Evolutionary conservation across 2,888 invertebrate genomes (phyloP), one percentile per base, ranked within the genome.

Genomic region (Aplocera efformata): DNA sequence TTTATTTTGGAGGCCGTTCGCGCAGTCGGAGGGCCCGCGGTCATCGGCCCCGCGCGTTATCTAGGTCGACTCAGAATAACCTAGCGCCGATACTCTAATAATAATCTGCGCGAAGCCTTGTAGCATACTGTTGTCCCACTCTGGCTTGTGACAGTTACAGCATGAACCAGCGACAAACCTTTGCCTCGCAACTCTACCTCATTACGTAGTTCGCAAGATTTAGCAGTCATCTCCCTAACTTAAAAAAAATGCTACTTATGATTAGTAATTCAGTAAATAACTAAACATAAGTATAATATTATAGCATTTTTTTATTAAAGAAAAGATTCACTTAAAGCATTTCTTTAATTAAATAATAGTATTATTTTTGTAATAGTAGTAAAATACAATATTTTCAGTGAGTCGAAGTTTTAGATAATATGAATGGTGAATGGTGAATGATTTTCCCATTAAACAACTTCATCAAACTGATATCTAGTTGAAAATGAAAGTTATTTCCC

Each of bases 1-100:
- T 84, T 82, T 81, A 82, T 82, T 88, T 85, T 85, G 80, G 85
- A 84, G 86, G 85, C 86, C 86, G 81, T 73, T 74, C 72, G 79
- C 83, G 72, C 77, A 69, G 72, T 67, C 78, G 67, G 81, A 85
- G 85, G 86, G 84, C 85, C 78, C 79, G 83, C 85, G 86, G 86
- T 86, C 86, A 88, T 72, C 85, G 86, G 84, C 86, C 86, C 86
- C 85, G 60, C 56, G 72, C 69, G 77, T 65, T 82, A 88, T 86
- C 88, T 88, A 85, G 88, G 88, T 86, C 85, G 83, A 72, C 80
- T 86, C 79, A 79, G 85, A 86, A 86, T 86, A 86, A 86, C 86
- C 86, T 86, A 88, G 85, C 83, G 82, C 85, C 84, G 79, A 86
- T 86, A 85, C 82, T 84, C 83, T 85, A 84, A 86, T 84, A 88